These are phyloP conservation scores for Eurystomus gularis DNA, from an alignment of 2,113 vertebrate species.

Conservation along the genomic window DNA sequence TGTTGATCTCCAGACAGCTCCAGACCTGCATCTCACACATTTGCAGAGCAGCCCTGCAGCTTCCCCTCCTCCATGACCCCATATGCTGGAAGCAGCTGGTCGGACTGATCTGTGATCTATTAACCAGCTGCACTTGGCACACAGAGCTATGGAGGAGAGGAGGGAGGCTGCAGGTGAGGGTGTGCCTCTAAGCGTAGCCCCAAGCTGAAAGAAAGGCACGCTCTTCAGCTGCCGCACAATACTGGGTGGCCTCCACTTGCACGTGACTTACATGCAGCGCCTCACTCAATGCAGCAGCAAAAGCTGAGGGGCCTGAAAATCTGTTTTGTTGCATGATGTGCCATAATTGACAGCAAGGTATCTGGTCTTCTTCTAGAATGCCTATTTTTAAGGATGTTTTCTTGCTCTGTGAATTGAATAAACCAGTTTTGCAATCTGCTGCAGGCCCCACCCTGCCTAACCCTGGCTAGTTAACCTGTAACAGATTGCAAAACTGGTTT, in stretches of 20 bases:
- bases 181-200: background rate
- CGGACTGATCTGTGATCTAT: background rate
- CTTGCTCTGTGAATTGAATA: background rate
- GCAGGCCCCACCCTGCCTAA: conserved; percentile 46
- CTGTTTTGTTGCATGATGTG: background rate
- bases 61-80: background rate
- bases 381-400: conserved; percentile 19
- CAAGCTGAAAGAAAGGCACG: background rate
- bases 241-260: background rate
- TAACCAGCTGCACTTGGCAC: background rate
- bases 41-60: background rate
- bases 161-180: conserved; percentile 40
- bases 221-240: background rate
- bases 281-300: background rate
- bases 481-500: conserved; percentile 66
- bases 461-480: conserved; percentile 63
- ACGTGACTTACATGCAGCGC: background rate
- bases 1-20: background rate
- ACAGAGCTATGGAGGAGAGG: background rate
- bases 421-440: conserved; percentile 62
- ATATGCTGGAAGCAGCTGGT: conserved; percentile 12
- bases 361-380: background rate
- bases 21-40: background rate
- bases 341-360: background rate
- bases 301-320: background rate